Evolutionary conservation across 2,797 vertebrate genomes (phyloP).

Genomic region (Corythornis leucogaster): DNA sequence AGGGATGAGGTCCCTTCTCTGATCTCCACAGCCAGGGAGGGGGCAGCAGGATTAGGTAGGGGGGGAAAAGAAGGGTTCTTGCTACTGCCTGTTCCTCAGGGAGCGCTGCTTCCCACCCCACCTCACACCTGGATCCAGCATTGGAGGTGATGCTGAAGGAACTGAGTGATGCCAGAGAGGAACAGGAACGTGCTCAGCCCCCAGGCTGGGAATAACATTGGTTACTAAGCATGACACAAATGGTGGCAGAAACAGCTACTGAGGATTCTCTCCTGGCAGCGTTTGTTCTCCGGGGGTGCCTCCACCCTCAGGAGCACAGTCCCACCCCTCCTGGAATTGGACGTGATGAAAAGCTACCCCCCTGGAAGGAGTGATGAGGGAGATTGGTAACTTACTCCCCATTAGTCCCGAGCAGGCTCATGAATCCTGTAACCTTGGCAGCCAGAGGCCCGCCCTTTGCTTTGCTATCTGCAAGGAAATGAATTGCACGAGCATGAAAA

Average conservation of each 20-base stretch:
- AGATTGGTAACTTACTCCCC: constrained; percentile 34
- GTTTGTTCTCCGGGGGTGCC: not conserved
- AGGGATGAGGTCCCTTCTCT: not conserved
- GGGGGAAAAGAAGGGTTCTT: not conserved
- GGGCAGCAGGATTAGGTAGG: not conserved
- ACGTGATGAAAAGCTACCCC: not conserved
- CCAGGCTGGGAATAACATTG: not conserved
- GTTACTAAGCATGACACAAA: not conserved
- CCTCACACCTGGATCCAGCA: rapidly evolving
- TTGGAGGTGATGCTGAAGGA: not conserved
- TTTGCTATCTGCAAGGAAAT: constrained; percentile 50
- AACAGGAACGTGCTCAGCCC: not conserved
- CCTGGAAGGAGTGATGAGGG: not conserved
- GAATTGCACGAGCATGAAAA: constrained; percentile 54
- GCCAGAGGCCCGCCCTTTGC: constrained; percentile 38
- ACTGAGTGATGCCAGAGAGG: not conserved
- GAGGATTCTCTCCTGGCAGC: not conserved
- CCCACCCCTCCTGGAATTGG: not conserved
- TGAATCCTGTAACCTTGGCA: constrained; percentile 61
- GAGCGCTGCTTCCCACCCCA: not conserved
- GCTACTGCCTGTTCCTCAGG: not conserved
- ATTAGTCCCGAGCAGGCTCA: constrained; percentile 25
- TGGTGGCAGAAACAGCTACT: not conserved
- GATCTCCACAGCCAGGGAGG: not conserved
- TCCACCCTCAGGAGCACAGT: not conserved